Evolutionary conservation across 2,797 vertebrate genomes (phyloP), one percentile per base, ranked within the genome.

Genomic region (Myiotriccus ornatus): DNA sequence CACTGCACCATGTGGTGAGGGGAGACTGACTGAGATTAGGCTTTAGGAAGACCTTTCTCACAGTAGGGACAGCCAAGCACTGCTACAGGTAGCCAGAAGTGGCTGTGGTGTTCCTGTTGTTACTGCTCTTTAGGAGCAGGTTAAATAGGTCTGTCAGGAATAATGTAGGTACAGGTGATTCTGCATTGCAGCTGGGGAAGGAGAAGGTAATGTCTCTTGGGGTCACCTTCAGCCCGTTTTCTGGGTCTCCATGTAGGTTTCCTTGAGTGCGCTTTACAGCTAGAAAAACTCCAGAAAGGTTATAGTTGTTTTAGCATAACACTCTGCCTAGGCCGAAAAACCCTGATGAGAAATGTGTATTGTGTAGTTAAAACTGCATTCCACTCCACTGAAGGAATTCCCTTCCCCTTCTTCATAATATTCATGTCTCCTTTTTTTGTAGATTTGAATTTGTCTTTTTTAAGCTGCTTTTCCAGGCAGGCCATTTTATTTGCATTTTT

Each of bases 391-490:
- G 0, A 11, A 81, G 69, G 44, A 78, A 57, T 76, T 76, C 55
- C 23, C 6, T 77, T 44, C 27, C 35, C 59, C 30, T 73, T 84
- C 47, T 89, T 18, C 8, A 1, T 39, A 81, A 60, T 17, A 64
- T 22, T 53, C 5, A 23, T 50, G 30, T 50, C 6, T 56, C 14
- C 10, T 81, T 93, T 93, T 93, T 69, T 60, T 55, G 9, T 68
- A 60, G 16, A 46, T 74, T 79, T 89, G 62, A 89, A 59, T 90
- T 83, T 89, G 30, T 9, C 18, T 68, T 90, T 85, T 94, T 47
- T 35, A 57, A 86, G 24, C 49, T 85, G 68, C 1, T 35, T 90
- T 81, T 91, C 70, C 24, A 46, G 53, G 46, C 12, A 0, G 62
- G 16, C 7, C 27, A 25, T 74, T 90, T 67, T 83, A 43, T 12